Conservation (phyloP, 92 coral and sea anemone species). For the Palythoa heliodiscus region DNA sequence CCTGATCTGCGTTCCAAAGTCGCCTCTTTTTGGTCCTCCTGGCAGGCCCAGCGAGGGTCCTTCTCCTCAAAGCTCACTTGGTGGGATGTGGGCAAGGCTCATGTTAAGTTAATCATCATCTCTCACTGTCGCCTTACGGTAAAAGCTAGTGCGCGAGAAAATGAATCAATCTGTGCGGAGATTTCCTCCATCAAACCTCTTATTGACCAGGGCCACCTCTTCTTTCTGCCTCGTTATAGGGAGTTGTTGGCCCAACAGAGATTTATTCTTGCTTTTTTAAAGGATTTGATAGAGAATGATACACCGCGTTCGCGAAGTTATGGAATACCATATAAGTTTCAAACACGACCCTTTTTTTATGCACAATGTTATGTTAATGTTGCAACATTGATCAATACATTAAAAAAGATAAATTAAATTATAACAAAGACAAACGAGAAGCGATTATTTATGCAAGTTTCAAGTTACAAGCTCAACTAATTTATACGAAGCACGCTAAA, state of each 20-base stretch:
- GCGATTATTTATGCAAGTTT: no score
- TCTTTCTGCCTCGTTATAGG: neutral
- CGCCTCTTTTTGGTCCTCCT: constrained; percentile 35
- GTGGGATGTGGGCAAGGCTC: constrained; percentile 47
- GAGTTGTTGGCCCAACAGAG: neutral
- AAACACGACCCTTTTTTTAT: no score
- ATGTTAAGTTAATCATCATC: neutral
- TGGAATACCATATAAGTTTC: no score
- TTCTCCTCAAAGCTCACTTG: neutral
- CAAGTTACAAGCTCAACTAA: no score
- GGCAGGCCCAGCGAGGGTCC: neutral
- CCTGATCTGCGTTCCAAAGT: neutral
- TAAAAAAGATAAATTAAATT: no score
- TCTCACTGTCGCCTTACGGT: neutral
- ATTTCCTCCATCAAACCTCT: neutral
- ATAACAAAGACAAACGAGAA: no score
- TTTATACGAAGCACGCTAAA: no score
- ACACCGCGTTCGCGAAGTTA: no score
- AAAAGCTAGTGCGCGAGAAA: neutral
- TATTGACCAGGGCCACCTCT: neutral
- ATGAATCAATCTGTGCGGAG: neutral
- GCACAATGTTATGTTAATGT: no score
- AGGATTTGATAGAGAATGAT: no score
- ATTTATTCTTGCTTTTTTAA: no score
- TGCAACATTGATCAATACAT: no score